Conservation (phyloP, 2,888 invertebrate genomes). For the Dasysyrphus albostriatus region DNA sequence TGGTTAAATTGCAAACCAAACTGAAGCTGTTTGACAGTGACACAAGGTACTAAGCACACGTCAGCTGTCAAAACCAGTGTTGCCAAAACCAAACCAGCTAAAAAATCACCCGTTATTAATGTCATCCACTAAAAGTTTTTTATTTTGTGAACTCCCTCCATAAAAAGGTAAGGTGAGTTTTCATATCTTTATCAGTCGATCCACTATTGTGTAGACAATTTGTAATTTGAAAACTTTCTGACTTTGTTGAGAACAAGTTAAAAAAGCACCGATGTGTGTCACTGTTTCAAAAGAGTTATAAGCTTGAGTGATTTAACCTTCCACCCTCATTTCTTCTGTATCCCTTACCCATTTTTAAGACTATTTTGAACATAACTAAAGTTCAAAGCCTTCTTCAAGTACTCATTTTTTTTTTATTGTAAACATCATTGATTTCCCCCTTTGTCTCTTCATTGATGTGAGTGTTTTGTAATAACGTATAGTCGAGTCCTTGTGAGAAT, state of each 20-base stretch:
- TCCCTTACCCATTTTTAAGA: background rate
- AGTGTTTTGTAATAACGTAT: background rate
- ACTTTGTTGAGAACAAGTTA: background rate
- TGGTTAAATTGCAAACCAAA: too few species aligned
- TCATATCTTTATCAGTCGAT: background rate
- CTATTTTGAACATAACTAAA: conserved; percentile 9
- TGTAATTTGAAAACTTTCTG: background rate
- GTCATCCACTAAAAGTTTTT: too few species aligned
- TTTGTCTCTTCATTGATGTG: conserved; percentile 43
- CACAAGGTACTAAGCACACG: too few species aligned
- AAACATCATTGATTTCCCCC: conserved; percentile 55
- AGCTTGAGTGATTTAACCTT: conserved; percentile 15
- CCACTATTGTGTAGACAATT: background rate
- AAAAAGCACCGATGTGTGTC: conserved; percentile 19
- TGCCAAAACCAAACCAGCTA: too few species aligned
- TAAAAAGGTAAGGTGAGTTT: too few species aligned
- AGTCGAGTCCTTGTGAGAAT: conserved; percentile 16
- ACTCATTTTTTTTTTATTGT: conserved; percentile 20
- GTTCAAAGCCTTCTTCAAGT: conserved; percentile 62
- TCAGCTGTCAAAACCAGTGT: too few species aligned
- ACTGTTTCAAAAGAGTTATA: conserved; percentile 32
- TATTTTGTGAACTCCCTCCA: too few species aligned
- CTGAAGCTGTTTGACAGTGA: too few species aligned
- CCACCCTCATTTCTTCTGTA: background rate
- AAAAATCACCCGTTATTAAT: too few species aligned